These are phyloP conservation scores for Panthera leo DNA, from an alignment of 2,113 vertebrate species.

Conservation along the genomic window DNA sequence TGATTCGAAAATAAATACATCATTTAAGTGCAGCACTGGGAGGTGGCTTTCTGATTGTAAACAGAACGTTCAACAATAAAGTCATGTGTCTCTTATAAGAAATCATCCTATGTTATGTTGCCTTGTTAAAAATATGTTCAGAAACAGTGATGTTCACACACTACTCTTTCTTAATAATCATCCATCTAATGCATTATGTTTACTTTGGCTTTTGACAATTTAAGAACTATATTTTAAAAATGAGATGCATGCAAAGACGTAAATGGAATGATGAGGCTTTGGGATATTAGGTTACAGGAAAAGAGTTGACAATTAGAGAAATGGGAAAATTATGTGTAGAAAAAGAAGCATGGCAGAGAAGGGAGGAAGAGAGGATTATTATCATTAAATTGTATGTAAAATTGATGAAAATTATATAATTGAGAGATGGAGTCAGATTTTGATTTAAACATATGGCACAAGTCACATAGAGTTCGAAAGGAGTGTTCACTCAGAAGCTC, in stretches of 20 bases:
- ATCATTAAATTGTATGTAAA: neutral
- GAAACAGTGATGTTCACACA: neutral
- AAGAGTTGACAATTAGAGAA: neutral
- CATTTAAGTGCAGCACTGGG: neutral
- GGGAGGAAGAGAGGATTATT: neutral
- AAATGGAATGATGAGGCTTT: neutral
- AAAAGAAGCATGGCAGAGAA: neutral
- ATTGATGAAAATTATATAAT: neutral
- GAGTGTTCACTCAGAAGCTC: neutral
- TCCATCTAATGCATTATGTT: neutral
- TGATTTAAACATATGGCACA: neutral
- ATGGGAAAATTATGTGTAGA: neutral
- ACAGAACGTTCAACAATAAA: neutral
- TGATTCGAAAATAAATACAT: neutral
- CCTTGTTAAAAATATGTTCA: neutral
- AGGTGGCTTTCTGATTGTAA: neutral
- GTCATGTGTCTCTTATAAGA: neutral
- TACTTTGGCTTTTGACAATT: neutral
- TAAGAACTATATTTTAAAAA: neutral
- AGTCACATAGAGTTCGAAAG: neutral
- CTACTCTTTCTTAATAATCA: neutral
- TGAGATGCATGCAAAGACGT: neutral
- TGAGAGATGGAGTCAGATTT: neutral
- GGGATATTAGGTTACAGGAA: neutral
- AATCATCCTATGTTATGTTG: neutral